Evolutionary conservation across 2,113 vertebrate species (phyloP).

Genomic region (Forbesichthys papilliferus): DNA sequence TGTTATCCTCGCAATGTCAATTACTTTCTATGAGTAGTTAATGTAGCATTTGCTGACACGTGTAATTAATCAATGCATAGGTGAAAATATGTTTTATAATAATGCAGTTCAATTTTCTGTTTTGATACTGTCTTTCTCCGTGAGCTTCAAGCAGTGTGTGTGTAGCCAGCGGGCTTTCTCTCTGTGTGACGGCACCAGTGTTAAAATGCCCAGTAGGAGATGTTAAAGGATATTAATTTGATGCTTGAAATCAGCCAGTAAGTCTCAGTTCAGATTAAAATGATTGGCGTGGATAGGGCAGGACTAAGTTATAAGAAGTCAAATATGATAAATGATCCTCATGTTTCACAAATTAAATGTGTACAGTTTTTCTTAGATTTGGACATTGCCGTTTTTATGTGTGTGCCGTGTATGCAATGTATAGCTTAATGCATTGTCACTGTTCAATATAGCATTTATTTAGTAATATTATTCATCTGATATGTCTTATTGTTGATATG

Average conservation of each 20-base stretch:
- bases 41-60: constrained; percentile 1
- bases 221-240: constrained; percentile 55
- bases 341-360: neutral
- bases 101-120: constrained; percentile 36
- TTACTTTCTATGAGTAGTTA: neutral
- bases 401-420: neutral
- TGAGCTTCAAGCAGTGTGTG: constrained; percentile 55
- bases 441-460: neutral
- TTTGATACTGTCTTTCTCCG: constrained; percentile 54
- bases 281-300: constrained; percentile 22
- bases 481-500: neutral
- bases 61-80: constrained; percentile 5
- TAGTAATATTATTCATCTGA: neutral
- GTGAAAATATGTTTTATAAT: constrained; percentile 34
- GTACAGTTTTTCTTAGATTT: neutral
- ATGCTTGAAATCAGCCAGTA: constrained; percentile 33
- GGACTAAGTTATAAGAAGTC: neutral
- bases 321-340: constrained; percentile 22
- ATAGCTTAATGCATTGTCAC: neutral
- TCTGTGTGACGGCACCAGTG: constrained; percentile 32
- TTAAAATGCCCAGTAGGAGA: constrained; percentile 42
- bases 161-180: constrained; percentile 44
- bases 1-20: neutral
- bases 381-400: neutral
- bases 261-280: constrained; percentile 23